Evolutionary conservation across 2,113 vertebrate species (phyloP).

Genomic region (Pygoscelis adeliae): DNA sequence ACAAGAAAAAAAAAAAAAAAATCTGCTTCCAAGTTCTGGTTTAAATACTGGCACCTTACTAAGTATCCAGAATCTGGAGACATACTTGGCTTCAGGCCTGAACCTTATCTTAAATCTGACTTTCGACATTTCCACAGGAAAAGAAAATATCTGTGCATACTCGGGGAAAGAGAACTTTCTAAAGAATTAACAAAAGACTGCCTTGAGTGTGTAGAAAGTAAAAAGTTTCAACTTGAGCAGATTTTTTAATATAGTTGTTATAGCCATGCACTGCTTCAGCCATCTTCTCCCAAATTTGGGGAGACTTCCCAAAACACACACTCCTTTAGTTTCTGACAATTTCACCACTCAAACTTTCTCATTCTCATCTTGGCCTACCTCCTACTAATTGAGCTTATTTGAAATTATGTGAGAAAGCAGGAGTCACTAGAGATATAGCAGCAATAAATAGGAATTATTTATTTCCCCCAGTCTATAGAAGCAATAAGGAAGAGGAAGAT

Average conservation of each 20-base stretch:
- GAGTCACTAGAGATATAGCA: not conserved
- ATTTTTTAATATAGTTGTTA: not conserved
- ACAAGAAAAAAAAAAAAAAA: not conserved
- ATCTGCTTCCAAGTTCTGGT: not conserved
- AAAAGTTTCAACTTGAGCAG: rapidly evolving
- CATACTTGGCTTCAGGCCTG: not conserved
- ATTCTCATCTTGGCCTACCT: not conserved
- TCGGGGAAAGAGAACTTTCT: not conserved
- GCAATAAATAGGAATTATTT: not conserved
- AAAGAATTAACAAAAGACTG: not conserved
- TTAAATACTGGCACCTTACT: not conserved
- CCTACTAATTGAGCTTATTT: not conserved
- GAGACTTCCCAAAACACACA: not conserved
- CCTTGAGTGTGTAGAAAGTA: not conserved
- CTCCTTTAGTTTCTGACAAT: not conserved
- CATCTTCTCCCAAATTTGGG: not conserved
- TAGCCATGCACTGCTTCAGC: not conserved
- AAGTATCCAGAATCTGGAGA: not conserved
- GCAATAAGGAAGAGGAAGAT: not conserved
- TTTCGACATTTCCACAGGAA: not conserved
- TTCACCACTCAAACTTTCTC: not conserved
- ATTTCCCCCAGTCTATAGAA: not conserved
- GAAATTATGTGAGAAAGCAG: not conserved
- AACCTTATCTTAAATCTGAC: not conserved
- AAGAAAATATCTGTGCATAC: not conserved